Base-by-base conservation (phyloP, 2,888 invertebrate species). In the Latheticus oryzae region DNA sequence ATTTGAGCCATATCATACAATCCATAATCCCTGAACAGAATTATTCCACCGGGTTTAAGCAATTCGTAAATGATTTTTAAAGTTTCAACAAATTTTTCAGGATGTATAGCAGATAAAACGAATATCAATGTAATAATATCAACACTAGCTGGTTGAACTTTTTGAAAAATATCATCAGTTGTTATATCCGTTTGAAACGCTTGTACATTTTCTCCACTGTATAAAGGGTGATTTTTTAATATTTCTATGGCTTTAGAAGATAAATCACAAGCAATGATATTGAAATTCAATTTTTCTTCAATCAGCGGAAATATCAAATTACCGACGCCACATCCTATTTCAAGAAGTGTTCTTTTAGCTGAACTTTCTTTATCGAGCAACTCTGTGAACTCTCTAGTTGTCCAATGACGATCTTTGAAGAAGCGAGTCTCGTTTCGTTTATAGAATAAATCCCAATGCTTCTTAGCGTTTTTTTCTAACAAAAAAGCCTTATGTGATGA, bases 341-440 rank as follows among this genome's bases (percentile, higher is more conserved):
- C 97, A 11, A 93, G 79, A 42, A 92, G 81, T 5, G 79, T 76
- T 54, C 72, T 75, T 45, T 65, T 58, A 82, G 38, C 48, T 16
- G 4, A 3, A 5, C 23, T 81, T 1, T 81, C 80, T 28, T 79
- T 79, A 2, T 65, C 60, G 5, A 72, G 42, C 7, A 73, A 62
- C 54, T 72, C 72, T 26, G 87, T 81, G 80, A 99, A 97, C 81
- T 99, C 99, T 72, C 95, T 83, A 58, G 90, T 91, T 1, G 96
- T 97, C 99, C 99, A 98, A 75, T 95, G 95, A 8, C 97, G 85
- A 78, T 97, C 95, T 78, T 93, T 93, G 74, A 97, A 98, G 78
- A 98, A 97, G 68, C 91, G 86, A 0, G 89, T 92, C 69, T 93
- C 91, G 74, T 98, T 97, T 57, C 97, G 82, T 78, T 97, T 97